phyloP scores from a whole-genome alignment of 2,797 vertebrate species.

The Trematomus bernacchii region DNA sequence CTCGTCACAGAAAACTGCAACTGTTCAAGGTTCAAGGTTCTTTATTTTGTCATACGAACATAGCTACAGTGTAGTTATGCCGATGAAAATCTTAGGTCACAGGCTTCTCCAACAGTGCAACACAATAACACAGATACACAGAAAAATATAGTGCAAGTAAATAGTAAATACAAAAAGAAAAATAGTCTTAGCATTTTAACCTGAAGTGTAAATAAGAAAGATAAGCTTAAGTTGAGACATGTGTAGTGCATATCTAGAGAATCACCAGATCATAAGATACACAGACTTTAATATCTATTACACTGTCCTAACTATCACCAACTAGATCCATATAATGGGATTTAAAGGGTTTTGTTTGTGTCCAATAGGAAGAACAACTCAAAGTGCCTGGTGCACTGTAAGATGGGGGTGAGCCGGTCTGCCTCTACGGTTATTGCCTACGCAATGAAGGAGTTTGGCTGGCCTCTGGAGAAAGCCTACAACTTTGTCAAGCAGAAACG shows the following conservation, averaged over 20 bases:
- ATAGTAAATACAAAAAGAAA: no score
- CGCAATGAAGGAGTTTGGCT: slow-evolving; percentile 97
- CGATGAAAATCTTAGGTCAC: no score
- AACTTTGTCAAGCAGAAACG: slow-evolving; percentile 95
- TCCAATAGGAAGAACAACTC: slow-evolving; percentile 91
- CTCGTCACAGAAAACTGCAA: no score
- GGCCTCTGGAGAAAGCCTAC: slow-evolving; percentile 95
- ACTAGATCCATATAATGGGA: background rate
- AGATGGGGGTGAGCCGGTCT: slow-evolving; percentile 97
- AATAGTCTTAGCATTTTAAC: slow-evolving; percentile 34
- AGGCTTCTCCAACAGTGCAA: no score
- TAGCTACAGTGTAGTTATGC: no score
- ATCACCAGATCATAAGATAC: background rate
- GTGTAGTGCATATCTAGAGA: background rate
- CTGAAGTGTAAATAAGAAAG: background rate
- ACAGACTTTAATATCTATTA: background rate
- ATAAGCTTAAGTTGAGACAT: background rate
- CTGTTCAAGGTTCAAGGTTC: no score
- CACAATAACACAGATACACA: no score
- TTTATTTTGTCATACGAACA: no score
- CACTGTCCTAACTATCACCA: background rate
- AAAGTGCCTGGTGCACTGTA: slow-evolving; percentile 98
- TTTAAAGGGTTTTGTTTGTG: background rate
- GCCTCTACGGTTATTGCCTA: slow-evolving; percentile 98
- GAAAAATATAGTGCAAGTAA: no score